These are phyloP conservation scores for Ophion ellenae DNA, from an alignment of 2,888 invertebrate genomes.

Conservation along the genomic window DNA sequence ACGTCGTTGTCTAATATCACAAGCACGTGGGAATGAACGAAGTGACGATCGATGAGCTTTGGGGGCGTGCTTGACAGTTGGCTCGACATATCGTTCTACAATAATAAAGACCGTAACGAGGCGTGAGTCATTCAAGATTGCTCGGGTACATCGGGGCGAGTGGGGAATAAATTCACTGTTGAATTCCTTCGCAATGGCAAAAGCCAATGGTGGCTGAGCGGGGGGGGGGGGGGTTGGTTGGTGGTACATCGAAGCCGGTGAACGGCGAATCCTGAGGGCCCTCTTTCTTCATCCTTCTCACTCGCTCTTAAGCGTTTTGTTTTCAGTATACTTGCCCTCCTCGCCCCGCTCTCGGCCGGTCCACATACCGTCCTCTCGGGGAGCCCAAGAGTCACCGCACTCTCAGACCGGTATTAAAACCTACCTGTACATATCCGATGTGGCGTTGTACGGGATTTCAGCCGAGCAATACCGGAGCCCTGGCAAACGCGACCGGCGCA, in stretches of 20 bases:
- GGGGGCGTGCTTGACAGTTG: slow-evolving; percentile 57
- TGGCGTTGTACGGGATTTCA: slow-evolving; percentile 13
- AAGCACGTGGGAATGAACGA: slow-evolving; percentile 13
- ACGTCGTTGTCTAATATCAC: not conserved
- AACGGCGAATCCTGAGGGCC: slow-evolving; percentile 45
- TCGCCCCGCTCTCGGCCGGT: not conserved
- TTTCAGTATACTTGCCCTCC: slow-evolving; percentile 36
- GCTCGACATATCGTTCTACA: slow-evolving; percentile 9
- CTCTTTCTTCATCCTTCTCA: slow-evolving; percentile 20
- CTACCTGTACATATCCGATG: slow-evolving; percentile 45
- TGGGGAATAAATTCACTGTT: slow-evolving; percentile 28
- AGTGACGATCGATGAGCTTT: slow-evolving; percentile 44
- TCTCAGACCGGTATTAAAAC: slow-evolving; percentile 50
- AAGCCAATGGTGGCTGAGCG: slow-evolving; percentile 10
- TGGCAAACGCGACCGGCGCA: not conserved
- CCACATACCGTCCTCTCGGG: not conserved
- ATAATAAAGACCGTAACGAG: slow-evolving; percentile 40
- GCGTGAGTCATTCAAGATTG: slow-evolving; percentile 60
- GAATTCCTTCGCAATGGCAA: slow-evolving; percentile 39
- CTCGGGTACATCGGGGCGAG: slow-evolving; percentile 28
- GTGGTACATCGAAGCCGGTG: slow-evolving; percentile 46
- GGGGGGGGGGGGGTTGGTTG: slow-evolving; percentile 27
- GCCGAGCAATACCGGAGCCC: slow-evolving; percentile 1
- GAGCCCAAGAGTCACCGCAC: slow-evolving; percentile 2
- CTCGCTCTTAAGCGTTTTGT: slow-evolving; percentile 38